phyloP scores from a whole-genome alignment of 2,113 vertebrate genomes.

The Vireo altiloquus region DNA sequence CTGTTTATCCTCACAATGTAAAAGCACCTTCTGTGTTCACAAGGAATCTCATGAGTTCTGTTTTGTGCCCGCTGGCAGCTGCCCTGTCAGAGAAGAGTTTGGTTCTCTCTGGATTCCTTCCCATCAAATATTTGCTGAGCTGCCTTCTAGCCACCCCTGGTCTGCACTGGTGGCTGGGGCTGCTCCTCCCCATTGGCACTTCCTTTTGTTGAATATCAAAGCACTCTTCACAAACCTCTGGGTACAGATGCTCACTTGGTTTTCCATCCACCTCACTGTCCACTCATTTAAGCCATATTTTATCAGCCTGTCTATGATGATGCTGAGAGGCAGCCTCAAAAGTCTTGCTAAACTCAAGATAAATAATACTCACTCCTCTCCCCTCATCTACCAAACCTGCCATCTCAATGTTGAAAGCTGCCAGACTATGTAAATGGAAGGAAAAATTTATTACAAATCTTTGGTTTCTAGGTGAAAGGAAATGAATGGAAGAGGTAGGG shows the following conservation, averaged over 20 bases:
- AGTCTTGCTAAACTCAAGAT: not conserved
- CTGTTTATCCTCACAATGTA: not conserved
- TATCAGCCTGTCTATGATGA: not conserved
- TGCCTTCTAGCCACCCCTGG: not conserved
- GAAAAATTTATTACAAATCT: not conserved
- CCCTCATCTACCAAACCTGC: not conserved
- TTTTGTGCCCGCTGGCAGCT: accelerated
- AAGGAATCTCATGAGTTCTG: not conserved
- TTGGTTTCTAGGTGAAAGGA: not conserved
- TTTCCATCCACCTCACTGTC: not conserved
- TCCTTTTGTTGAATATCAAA: not conserved
- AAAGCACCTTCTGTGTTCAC: not conserved
- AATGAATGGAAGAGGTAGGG: not conserved
- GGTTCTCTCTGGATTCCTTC: not conserved
- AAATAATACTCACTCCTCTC: not conserved
- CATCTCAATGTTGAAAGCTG: not conserved
- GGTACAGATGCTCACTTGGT: not conserved
- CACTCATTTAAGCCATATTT: not conserved
- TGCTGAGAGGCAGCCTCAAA: not conserved
- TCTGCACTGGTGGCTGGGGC: not conserved
- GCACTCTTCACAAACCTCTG: not conserved
- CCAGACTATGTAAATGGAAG: not conserved
- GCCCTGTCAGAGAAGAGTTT: not conserved
- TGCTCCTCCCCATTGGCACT: not conserved
- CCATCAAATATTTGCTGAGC: not conserved